Evolutionary conservation across 92 coral and sea anemone species (phyloP).

Genomic region (Plumapathes pennacea): DNA sequence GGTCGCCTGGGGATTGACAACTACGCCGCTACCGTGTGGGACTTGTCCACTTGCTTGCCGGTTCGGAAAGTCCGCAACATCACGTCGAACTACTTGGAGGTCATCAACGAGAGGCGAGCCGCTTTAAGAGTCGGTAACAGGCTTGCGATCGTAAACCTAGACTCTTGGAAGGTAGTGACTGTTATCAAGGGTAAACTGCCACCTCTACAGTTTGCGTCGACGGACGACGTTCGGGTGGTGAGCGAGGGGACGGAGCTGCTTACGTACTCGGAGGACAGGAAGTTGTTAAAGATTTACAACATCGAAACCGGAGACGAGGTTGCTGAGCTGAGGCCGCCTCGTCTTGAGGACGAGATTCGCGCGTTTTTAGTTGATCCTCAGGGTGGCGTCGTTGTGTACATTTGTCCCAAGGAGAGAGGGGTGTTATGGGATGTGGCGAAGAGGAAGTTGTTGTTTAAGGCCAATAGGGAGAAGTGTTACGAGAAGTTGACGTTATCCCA

Average conservation of each 20-base stretch:
- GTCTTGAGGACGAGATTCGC: constrained; percentile 33
- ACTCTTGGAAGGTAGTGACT: constrained; percentile 58
- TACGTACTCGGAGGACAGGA: constrained; percentile 57
- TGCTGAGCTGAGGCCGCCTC: constrained; percentile 38
- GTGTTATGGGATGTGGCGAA: constrained; percentile 68
- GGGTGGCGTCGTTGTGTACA: constrained; percentile 56
- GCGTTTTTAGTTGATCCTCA: constrained; percentile 54
- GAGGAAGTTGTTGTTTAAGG: constrained; percentile 56
- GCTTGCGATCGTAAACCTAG: constrained; percentile 60
- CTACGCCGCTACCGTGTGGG: constrained; percentile 75
- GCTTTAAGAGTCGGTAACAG: constrained; percentile 65
- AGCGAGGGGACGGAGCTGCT: constrained; percentile 57
- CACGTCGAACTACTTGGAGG: constrained; percentile 58
- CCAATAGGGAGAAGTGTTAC: constrained; percentile 48
- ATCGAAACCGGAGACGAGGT: constrained; percentile 77
- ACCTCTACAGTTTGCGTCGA: constrained; percentile 46
- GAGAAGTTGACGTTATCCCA: constrained; percentile 37
- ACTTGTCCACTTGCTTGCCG: constrained; percentile 64
- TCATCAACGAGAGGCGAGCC: constrained; percentile 59
- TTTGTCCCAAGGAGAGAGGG: constrained; percentile 39
- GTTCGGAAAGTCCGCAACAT: constrained; percentile 68
- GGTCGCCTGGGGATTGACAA: constrained; percentile 74
- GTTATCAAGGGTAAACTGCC: constrained; percentile 74
- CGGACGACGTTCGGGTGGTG: constrained; percentile 63
- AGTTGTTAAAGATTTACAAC: constrained; percentile 49